Conservation (phyloP, 2,888 invertebrate genomes). For the Hydrotaea cyrtoneurina region DNA sequence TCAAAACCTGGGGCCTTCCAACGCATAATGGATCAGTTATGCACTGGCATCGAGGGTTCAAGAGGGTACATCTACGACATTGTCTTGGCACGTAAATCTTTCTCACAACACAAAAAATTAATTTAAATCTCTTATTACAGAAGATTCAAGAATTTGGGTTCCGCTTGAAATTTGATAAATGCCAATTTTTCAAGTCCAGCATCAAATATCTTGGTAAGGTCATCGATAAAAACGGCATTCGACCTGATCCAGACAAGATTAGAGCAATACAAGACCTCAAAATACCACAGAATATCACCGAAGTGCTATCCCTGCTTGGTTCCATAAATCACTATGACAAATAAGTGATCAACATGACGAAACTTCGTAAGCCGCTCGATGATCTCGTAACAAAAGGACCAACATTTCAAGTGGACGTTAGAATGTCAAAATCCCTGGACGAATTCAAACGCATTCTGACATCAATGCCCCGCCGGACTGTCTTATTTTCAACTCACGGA, state of each 20-base stretch:
- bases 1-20: slow-evolving; percentile 66
- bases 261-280: background rate
- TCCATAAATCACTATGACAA: slow-evolving; percentile 33
- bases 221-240: slow-evolving; percentile 7
- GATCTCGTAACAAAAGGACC: slow-evolving; percentile 7
- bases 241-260: slow-evolving; percentile 18
- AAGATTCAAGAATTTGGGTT: slow-evolving; percentile 48
- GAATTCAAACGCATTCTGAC: background rate
- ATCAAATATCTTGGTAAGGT: slow-evolving; percentile 34
- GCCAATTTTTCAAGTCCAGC: slow-evolving; percentile 42
- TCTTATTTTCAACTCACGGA: too few species aligned
- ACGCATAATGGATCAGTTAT: slow-evolving; percentile 60
- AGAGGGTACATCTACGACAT: slow-evolving; percentile 62
- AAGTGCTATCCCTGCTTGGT: slow-evolving; percentile 15
- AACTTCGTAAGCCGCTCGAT: slow-evolving; percentile 34
- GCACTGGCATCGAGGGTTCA: slow-evolving; percentile 45
- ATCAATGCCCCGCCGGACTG: too few species aligned
- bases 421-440: slow-evolving; percentile 20
- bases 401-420: slow-evolving; percentile 12
- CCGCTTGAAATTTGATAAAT: slow-evolving; percentile 50
- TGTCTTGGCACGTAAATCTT: slow-evolving; percentile 50
- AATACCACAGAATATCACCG: slow-evolving; percentile 20
- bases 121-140: slow-evolving; percentile 37
- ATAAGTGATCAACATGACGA: slow-evolving; percentile 36
- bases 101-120: slow-evolving; percentile 44